Conservation (phyloP, 2,113 vertebrate species). For the Vidua macroura region DNA sequence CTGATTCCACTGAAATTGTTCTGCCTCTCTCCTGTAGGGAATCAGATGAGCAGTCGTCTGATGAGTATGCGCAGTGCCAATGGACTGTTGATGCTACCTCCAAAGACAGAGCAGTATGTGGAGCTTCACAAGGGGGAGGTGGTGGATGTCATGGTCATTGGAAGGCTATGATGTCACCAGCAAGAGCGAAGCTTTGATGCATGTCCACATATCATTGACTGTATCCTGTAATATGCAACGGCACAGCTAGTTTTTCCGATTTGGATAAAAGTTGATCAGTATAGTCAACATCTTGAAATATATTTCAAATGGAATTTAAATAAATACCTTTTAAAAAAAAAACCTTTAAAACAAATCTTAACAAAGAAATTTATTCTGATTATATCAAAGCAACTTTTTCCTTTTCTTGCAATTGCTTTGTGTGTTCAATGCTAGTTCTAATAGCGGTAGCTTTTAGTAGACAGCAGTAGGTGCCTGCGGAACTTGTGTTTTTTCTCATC, state of each 20-base stretch:
- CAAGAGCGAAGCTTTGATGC: slow-evolving; percentile 90
- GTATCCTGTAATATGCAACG: slow-evolving; percentile 99
- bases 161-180: slow-evolving; percentile 96
- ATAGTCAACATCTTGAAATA: slow-evolving; percentile 99
- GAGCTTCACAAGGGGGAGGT: slow-evolving; percentile 99
- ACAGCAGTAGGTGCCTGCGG: slow-evolving; percentile 99
- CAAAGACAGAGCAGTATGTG: slow-evolving; percentile 99
- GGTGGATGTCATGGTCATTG: slow-evolving; percentile 99
- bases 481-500: slow-evolving; percentile 96
- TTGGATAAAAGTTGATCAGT: slow-evolving; percentile 98
- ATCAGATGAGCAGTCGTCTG: slow-evolving; percentile 99
- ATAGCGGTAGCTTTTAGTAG: slow-evolving; percentile 99
- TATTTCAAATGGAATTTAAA: slow-evolving; percentile 93
- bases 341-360: slow-evolving; percentile 93
- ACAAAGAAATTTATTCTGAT: slow-evolving; percentile 99
- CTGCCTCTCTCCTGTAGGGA: slow-evolving; percentile 76
- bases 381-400: slow-evolving; percentile 99
- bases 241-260: slow-evolving; percentile 99
- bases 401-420: slow-evolving; percentile 99
- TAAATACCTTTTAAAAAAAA: slow-evolving; percentile 93
- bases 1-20: neutral
- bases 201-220: slow-evolving; percentile 99
- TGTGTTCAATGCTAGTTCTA: slow-evolving; percentile 99
- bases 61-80: slow-evolving; percentile 99
- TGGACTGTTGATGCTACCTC: slow-evolving; percentile 99